Evolutionary conservation across 2,113 vertebrate species (phyloP), one percentile per base, ranked within the genome.

Genomic region (Rhea americana): DNA sequence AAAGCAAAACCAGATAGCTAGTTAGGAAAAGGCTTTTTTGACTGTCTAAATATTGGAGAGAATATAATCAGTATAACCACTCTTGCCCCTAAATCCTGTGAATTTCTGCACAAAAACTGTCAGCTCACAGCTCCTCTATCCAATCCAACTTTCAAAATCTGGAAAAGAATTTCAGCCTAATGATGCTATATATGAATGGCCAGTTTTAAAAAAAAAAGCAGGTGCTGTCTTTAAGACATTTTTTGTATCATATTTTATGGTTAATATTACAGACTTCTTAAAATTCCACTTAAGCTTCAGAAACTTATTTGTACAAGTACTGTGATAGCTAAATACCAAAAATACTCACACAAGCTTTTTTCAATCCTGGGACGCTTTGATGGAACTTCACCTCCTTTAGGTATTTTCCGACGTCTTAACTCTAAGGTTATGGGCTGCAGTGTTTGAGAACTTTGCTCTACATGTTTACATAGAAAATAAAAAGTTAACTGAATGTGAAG

Each of bases 331-430:
- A 53, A 84, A 61, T 35, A 93, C 13, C 32, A 35, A 55, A 71
- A 63, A 94, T 39, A 98, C 98, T 98, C 91, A 98, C 98, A 58
- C 87, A 98, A 93, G 91, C 97, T 96, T 76, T 98, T 98, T 50
- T 98, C 98, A 61, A 97, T 94, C 59, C 98, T 97, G 91, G 97
- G 97, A 89, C 98, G 98, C 94, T 99, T 99, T 59, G 97, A 84
- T 25, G 98, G 98, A 62, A 97, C 85, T 72, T 97, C 97, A 62
- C 97, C 97, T 96, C 98, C 97, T 92, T 98, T 98, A 48, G 98
- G 98, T 71, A 98, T 98, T 93, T 98, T 99, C 93, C 98, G 98
- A 96, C 97, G 98, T 94, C 97, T 97, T 86, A 98, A 96, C 90
- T 98, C 98, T 91, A 98, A 94, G 48, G 97, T 97, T 91, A 98